Evolutionary conservation across 2,113 vertebrate species (phyloP), one percentile per base, ranked within the genome.

Genomic region (Salvelinus fontinalis): DNA sequence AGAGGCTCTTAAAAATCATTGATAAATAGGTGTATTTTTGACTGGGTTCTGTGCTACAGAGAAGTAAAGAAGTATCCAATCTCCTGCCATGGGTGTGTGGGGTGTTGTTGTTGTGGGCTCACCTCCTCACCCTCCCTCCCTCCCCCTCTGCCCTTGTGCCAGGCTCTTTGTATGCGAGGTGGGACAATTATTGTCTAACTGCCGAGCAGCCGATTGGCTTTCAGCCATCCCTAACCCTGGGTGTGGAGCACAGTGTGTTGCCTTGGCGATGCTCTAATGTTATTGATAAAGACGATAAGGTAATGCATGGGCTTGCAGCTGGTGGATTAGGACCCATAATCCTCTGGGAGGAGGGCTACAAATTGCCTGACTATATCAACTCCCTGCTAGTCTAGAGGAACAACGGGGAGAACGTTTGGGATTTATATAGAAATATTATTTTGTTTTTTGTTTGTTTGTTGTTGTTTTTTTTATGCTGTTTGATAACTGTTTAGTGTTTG

Each of bases 271-370:
- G 71, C 79, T 88, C 78, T 81, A 79, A 78, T 79, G 67, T 83
- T 87, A 91, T 90, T 90, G 87, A 92, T 86, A 86, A 86, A 87
- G 87, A 87, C 85, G 87, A 90, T 88, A 88, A 86, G 81, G 85
- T 82, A 91, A 90, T 90, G 87, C 84, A 86, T 88, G 80, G 75
- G 83, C 87, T 91, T 89, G 87, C 90, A 87, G 82, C 83, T 85
- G 87, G 85, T 75, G 86, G 89, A 91, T 91, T 90, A 88, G 83
- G 88, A 71, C 75, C 72, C 51, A 59, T 89, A 92, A 87, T 87
- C 86, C 89, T 76, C 51, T 20, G 70, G 81, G 83, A 87, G 82
- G 22, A 78, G 85, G 80, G 75, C 78, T 85, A 81, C 79, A 18
- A 84, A 22, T 29, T 27, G 81, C 86, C 66, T 31, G 29, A 34